Evolutionary conservation across 2,888 invertebrate genomes (phyloP).

Genomic region (Tricholauxania praeusta): DNA sequence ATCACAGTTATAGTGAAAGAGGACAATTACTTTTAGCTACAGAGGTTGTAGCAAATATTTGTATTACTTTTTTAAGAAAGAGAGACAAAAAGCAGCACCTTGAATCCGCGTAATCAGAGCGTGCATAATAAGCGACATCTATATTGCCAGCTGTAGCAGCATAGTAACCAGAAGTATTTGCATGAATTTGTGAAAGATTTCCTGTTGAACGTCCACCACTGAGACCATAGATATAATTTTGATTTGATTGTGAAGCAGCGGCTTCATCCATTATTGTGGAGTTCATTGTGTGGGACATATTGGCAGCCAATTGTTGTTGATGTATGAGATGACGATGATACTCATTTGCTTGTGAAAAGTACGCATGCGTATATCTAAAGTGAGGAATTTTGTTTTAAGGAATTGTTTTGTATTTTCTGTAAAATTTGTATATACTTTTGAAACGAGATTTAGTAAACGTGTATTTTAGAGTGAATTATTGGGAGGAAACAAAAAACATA

Average conservation of each 20-base stretch:
- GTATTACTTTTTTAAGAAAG: neutral
- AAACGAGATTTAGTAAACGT: no score
- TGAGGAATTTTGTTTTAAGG: slow-evolving; percentile 36
- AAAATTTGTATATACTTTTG: no score
- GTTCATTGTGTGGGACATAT: slow-evolving; percentile 49
- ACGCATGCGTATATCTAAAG: slow-evolving; percentile 66
- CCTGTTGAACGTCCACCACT: slow-evolving; percentile 52
- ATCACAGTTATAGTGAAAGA: no score
- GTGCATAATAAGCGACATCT: slow-evolving; percentile 55
- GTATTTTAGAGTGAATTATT: no score
- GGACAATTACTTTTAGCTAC: no score
- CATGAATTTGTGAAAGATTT: slow-evolving; percentile 56
- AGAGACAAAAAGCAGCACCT: slow-evolving; percentile 54
- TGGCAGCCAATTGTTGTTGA: slow-evolving; percentile 42
- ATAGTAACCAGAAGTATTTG: slow-evolving; percentile 27
- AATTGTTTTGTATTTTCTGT: slow-evolving; percentile 8
- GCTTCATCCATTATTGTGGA: slow-evolving; percentile 55
- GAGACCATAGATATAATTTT: slow-evolving; percentile 37
- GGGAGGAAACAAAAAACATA: no score
- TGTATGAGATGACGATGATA: slow-evolving; percentile 63
- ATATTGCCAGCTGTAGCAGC: slow-evolving; percentile 8
- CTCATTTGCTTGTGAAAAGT: slow-evolving; percentile 67
- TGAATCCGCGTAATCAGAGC: slow-evolving; percentile 61
- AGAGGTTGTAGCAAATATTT: slow-evolving; percentile 9
- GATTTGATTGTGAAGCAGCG: slow-evolving; percentile 14